Conservation (phyloP, 2,888 invertebrate genomes). For the Epirrita christyi region DNA sequence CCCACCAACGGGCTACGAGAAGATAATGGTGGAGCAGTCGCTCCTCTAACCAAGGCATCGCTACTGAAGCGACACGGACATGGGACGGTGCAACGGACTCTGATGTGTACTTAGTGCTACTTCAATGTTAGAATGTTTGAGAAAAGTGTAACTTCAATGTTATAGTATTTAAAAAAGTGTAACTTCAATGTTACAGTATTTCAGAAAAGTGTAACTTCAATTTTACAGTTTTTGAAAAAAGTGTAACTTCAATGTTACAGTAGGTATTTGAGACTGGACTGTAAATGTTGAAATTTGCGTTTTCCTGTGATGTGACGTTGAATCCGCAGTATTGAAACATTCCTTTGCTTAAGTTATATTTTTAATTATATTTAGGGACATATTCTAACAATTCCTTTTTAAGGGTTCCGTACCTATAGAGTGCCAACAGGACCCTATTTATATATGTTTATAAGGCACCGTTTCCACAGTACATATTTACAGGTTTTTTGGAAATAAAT, state of each 20-base stretch:
- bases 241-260: background rate
- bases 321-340: background rate
- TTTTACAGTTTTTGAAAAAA: background rate
- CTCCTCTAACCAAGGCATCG: conserved; percentile 88
- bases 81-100: conserved; percentile 26
- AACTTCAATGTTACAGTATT: background rate
- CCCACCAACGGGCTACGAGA: conserved; percentile 95
- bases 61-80: conserved; percentile 42
- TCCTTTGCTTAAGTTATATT: background rate
- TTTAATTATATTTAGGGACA: no score
- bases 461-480: no score
- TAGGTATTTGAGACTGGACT: background rate
- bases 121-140: conserved; percentile 8
- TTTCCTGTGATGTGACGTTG: background rate
- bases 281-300: background rate
- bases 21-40: conserved; percentile 98
- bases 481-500: no score
- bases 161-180: background rate
- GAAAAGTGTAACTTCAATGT: conserved; percentile 6
- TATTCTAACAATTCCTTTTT: no score
- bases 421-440: no score
- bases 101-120: conserved; percentile 24
- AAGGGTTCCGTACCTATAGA: no score
- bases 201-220: background rate
- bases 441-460: no score